Conservation (phyloP, 1,140 invertebrate genomes). For the Geopemphigus sp. region DNA sequence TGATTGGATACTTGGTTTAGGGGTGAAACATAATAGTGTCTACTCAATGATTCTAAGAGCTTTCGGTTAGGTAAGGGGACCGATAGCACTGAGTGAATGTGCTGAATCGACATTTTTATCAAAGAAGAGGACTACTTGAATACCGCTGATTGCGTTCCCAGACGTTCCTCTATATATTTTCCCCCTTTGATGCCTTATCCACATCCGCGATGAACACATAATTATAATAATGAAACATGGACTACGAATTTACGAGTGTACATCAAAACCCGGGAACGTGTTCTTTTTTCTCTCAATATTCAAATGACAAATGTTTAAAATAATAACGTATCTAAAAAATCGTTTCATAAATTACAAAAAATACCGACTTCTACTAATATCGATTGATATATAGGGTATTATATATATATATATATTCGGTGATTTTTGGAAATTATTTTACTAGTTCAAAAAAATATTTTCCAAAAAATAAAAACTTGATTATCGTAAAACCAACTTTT, state of each 20-base stretch:
- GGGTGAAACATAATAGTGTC: constrained; percentile 12
- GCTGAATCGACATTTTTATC: constrained; percentile 33
- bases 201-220: not conserved
- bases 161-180: not conserved
- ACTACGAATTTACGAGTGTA: not conserved
- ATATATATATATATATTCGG: too few species aligned
- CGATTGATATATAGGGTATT: too few species aligned
- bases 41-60: constrained; percentile 17
- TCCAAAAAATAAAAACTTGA: too few species aligned
- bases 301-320: not conserved
- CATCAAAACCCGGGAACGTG: not conserved
- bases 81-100: not conserved
- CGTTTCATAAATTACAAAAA: too few species aligned
- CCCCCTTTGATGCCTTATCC: not conserved
- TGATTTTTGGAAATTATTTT: too few species aligned
- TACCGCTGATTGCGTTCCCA: constrained; percentile 34
- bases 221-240: constrained; percentile 19
- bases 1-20: constrained; percentile 7
- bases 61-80: not conserved
- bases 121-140: constrained; percentile 32
- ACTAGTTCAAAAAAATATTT: too few species aligned
- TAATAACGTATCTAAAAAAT: too few species aligned
- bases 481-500: too few species aligned
- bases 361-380: too few species aligned
- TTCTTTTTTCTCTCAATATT: not conserved